A percentile compares a stretch with the other conserved stretches of the same genome.
Conservation (phyloP, 2,113 vertebrate species). For the Ceuthmochares aereus region DNA sequence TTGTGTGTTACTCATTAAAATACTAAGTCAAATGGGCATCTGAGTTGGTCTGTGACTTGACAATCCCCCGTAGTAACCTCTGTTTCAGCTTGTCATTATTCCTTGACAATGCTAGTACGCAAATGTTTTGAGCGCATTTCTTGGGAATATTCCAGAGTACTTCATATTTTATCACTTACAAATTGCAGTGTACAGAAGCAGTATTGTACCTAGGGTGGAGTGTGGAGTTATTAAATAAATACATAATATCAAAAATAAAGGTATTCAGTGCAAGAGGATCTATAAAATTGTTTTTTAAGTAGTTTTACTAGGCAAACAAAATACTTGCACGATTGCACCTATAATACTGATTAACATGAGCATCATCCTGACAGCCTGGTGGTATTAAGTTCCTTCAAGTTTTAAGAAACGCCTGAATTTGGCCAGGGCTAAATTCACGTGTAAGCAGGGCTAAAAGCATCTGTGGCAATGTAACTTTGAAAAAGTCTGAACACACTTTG, state of each 20-base stretch:
- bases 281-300: background rate
- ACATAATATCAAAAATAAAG: background rate
- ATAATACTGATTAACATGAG: background rate
- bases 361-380: background rate
- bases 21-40: background rate
- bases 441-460: background rate
- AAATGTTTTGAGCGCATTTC: background rate
- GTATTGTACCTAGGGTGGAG: background rate
- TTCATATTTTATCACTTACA: background rate
- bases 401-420: background rate
- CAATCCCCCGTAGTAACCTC: background rate
- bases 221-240: background rate
- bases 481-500: accelerated
- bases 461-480: background rate
- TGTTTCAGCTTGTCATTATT: background rate
- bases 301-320: background rate
- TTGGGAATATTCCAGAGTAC: background rate
- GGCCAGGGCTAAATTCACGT: background rate
- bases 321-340: background rate
- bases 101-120: background rate
- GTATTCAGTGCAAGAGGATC: background rate
- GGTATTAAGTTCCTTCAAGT: accelerated
- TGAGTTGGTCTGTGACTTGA: background rate
- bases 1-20: background rate
- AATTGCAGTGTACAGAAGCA: background rate